Evolutionary conservation across 2,888 invertebrate species (phyloP).

Genomic region (Graphium colonna): DNA sequence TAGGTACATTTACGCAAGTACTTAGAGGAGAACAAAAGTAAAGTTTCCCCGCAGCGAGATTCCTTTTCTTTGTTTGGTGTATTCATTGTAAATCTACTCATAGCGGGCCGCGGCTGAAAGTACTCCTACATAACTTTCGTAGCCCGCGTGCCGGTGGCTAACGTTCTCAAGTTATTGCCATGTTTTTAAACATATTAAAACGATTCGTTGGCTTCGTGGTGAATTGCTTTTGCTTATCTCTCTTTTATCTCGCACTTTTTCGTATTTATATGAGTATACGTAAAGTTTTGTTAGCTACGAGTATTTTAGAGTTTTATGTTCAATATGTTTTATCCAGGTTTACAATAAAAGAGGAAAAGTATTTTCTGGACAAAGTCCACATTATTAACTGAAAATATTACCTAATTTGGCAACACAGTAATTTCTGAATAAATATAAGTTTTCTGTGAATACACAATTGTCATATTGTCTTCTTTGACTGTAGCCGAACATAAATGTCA

Average conservation of each 20-base stretch:
- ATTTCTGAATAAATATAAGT: no score
- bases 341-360: no score
- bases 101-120: constrained; percentile 62
- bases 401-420: no score
- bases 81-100: constrained; percentile 80
- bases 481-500: no score
- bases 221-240: neutral
- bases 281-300: no score
- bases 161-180: constrained; percentile 25
- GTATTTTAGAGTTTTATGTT: no score
- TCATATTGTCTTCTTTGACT: no score
- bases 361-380: no score
- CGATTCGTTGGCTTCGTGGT: neutral
- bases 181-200: constrained; percentile 11
- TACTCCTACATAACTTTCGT: constrained; percentile 76
- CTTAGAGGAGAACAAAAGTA: constrained; percentile 62
- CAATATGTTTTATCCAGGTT: no score
- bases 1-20: constrained; percentile 30
- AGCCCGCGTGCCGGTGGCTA: constrained; percentile 38
- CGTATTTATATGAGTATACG: neutral
- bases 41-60: constrained; percentile 76
- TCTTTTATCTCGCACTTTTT: constrained; percentile 3
- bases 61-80: constrained; percentile 79
- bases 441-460: no score
- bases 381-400: no score